Evolutionary conservation across 92 coral and sea anemone genomes (phyloP).

Genomic region (Palythoa caribaeorum): DNA sequence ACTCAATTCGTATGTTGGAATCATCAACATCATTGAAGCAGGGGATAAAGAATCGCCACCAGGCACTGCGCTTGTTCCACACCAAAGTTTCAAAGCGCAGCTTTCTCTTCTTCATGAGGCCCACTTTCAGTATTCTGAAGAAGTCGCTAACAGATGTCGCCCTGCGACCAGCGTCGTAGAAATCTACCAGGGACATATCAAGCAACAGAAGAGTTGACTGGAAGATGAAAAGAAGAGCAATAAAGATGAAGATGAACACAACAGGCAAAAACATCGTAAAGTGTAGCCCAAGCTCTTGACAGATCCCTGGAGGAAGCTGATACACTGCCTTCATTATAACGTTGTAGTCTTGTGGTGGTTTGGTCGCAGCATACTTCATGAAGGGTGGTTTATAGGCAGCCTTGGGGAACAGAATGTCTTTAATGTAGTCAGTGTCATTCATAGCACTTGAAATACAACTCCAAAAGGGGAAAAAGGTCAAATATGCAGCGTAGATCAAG

Average conservation of each 20-base stretch:
- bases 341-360: constrained; percentile 22
- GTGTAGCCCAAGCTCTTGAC: constrained; percentile 76
- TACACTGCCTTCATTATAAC: constrained; percentile 46
- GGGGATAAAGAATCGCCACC: constrained; percentile 95
- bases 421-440: constrained; percentile 36
- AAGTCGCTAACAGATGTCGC: constrained; percentile 74
- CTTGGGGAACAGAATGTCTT: constrained; percentile 23
- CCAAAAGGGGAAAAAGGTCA: constrained; percentile 83
- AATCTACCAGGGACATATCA: constrained; percentile 93
- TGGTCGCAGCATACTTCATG: constrained; percentile 56
- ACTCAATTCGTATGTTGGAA: constrained; percentile 47
- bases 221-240: constrained; percentile 76
- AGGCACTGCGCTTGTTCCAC: constrained; percentile 70
- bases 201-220: constrained; percentile 84
- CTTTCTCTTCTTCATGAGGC: constrained; percentile 81
- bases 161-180: constrained; percentile 82
- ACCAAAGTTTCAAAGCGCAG: constrained; percentile 78
- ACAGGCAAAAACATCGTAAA: constrained; percentile 85
- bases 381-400: constrained; percentile 33
- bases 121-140: constrained; percentile 71
- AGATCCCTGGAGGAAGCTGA: constrained; percentile 65
- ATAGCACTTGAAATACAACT: constrained; percentile 64
- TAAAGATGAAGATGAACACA: constrained; percentile 74
- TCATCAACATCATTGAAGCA: constrained; percentile 71
- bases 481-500: constrained; percentile 79